phyloP scores from a whole-genome alignment of 2,888 invertebrate species.

The Balanococcus diminutus region DNA sequence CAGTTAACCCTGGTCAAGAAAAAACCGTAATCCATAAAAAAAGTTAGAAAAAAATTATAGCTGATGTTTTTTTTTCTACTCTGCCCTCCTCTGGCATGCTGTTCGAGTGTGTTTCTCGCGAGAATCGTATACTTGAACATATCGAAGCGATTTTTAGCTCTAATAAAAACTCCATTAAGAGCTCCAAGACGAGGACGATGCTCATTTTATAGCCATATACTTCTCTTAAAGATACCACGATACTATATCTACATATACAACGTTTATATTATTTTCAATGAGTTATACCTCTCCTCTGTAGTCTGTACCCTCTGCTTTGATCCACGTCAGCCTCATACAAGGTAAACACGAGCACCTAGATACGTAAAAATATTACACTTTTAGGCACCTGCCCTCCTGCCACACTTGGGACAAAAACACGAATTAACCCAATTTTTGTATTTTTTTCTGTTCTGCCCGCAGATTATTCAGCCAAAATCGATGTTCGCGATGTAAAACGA shows the following conservation, averaged over 20 bases:
- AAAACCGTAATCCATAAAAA: conserved; percentile 26
- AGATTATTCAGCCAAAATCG: conserved; percentile 89
- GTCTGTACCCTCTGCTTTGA: background rate
- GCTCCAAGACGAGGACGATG: background rate
- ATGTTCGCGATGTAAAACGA: conserved; percentile 87
- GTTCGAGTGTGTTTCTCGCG: background rate
- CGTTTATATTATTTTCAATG: background rate
- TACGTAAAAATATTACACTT: background rate
- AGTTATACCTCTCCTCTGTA: background rate
- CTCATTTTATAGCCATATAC: background rate
- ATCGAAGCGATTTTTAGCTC: conserved; percentile 3
- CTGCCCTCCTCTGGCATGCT: background rate
- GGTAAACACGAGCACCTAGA: no score
- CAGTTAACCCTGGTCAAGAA: conserved; percentile 40
- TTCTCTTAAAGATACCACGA: background rate
- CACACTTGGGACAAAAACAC: background rate
- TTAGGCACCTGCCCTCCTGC: background rate
- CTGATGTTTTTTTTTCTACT: background rate
- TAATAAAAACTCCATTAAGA: conserved; percentile 34
- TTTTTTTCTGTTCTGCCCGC: conserved; percentile 58
- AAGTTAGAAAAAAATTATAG: background rate
- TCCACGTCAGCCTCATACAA: background rate
- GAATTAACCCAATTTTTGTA: background rate
- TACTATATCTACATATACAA: background rate
- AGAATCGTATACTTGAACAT: background rate